Base-by-base conservation (phyloP, 2,888 invertebrate genomes). In the Melinopterus prodromus region DNA sequence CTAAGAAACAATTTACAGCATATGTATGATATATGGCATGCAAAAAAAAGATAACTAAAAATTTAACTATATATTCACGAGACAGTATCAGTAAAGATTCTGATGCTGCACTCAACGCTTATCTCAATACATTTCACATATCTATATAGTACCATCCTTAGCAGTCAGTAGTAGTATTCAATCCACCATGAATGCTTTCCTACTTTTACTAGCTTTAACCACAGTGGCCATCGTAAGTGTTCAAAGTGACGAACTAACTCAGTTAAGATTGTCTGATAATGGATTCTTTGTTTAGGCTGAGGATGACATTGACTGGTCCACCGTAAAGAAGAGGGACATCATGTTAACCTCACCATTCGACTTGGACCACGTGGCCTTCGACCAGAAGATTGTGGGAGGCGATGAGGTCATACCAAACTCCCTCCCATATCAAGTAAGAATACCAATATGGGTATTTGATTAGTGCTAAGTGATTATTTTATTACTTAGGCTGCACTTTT, bases 401-500 rank as follows among this genome's bases (percentile, higher is more conserved):
- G 16, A 36, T 15, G 69, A 69, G 69, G 78, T 75, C 15, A 12
- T 15, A 15, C 70, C 75, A 9, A 14, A 78, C 69, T 69, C 53
- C 15, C 35, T 75, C n/a, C 78, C 78, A 35, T 75, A 74, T n/a
- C 78, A 78, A 70, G 78, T 78, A 78, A 76, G 12, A 7, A 53
- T 53, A 1, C 5, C 9, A 26, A 26, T 26, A 26, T 26, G 26
- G 26, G 2, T 26, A 26, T 1, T 26, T 26, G 26, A 9, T 12
- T 71, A 14, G 35, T 12, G 9, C 78, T 16, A 9, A 83, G 83
- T 15, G 81, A 84, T 80, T 84, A 84, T 4, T 69, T 79, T 12
- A 84, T 84, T 12, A 83, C 79, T 79, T 69, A 78, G 71, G 78
- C 83, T 81, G 83, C 37, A 69, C 71, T 82, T 9, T 75, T 82